Conservation (phyloP, 2,113 vertebrate species). For the Chloebia gouldiae region DNA sequence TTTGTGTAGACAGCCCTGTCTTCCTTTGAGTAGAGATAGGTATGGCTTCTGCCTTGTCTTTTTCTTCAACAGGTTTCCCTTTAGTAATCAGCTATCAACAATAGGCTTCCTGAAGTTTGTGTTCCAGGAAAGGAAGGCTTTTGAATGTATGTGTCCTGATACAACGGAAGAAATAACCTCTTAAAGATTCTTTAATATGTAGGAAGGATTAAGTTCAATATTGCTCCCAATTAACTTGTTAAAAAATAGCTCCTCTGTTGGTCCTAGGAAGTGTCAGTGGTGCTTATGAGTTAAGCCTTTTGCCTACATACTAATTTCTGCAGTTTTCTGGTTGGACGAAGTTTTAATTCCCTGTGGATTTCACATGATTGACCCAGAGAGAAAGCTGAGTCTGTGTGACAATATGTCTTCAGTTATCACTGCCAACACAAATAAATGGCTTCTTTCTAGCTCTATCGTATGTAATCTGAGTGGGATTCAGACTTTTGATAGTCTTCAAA, state of each 20-base stretch:
- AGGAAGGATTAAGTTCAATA: slow-evolving; percentile 29
- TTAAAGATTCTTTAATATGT: too few relatives aligned
- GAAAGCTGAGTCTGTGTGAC: slow-evolving; percentile 76
- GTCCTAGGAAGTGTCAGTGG: slow-evolving; percentile 39
- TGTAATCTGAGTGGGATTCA: slow-evolving; percentile 80
- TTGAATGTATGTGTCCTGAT: neutral
- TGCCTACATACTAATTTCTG: slow-evolving; percentile 54
- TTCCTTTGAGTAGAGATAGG: neutral
- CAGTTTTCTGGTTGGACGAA: slow-evolving; percentile 49
- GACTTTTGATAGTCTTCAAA: slow-evolving; percentile 78
- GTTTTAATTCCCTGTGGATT: slow-evolving; percentile 74
- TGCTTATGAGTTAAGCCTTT: slow-evolving; percentile 69
- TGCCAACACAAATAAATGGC: slow-evolving; percentile 81
- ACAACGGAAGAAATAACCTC: neutral
- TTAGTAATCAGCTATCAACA: neutral
- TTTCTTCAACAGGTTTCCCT: neutral
- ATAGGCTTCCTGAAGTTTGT: neutral
- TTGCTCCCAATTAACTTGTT: slow-evolving; percentile 56
- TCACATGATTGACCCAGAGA: slow-evolving; percentile 72
- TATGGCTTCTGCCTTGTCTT: neutral
- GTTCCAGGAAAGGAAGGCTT: neutral
- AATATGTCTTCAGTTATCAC: slow-evolving; percentile 77
- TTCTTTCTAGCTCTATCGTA: slow-evolving; percentile 69
- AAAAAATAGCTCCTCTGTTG: slow-evolving; percentile 44
- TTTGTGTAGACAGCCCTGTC: neutral